Evolutionary conservation across 2,888 invertebrate species (phyloP).

Genomic region (Ectobius pallidus): DNA sequence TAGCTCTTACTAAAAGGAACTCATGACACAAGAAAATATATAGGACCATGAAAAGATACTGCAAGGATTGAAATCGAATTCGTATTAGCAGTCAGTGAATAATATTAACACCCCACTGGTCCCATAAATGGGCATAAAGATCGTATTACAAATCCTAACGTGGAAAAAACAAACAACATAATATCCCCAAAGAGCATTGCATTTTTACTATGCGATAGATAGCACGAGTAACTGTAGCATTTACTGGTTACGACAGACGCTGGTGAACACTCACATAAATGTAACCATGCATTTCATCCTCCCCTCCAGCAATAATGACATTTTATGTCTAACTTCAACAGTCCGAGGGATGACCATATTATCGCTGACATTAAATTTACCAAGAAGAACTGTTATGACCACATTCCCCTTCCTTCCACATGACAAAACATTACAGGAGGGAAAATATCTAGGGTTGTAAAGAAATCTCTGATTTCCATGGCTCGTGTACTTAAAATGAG

Average conservation of each 20-base stretch:
- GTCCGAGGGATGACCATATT: background rate
- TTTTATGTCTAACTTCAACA: conserved; percentile 3
- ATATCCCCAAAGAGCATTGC: too few relatives aligned
- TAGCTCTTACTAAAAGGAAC: too few relatives aligned
- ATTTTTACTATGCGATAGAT: too few relatives aligned
- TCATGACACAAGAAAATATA: too few relatives aligned
- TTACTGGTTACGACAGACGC: background rate
- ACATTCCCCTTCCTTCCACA: background rate
- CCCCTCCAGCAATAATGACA: background rate
- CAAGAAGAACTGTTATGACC: background rate
- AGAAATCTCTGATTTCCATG: background rate
- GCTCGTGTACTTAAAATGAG: background rate
- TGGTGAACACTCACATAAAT: background rate
- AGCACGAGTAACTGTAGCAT: background rate
- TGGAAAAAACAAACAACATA: too few relatives aligned
- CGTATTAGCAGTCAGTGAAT: too few relatives aligned
- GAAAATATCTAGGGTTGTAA: background rate
- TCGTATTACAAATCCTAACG: too few relatives aligned
- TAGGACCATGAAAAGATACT: too few relatives aligned
- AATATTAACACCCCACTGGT: too few relatives aligned
- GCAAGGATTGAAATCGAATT: too few relatives aligned
- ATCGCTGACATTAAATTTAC: background rate
- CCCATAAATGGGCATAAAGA: too few relatives aligned
- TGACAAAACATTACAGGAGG: background rate
- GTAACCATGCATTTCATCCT: background rate